Evolutionary conservation across 2,113 vertebrate genomes (phyloP).

Genomic region (Eulacestoma nigropectus): DNA sequence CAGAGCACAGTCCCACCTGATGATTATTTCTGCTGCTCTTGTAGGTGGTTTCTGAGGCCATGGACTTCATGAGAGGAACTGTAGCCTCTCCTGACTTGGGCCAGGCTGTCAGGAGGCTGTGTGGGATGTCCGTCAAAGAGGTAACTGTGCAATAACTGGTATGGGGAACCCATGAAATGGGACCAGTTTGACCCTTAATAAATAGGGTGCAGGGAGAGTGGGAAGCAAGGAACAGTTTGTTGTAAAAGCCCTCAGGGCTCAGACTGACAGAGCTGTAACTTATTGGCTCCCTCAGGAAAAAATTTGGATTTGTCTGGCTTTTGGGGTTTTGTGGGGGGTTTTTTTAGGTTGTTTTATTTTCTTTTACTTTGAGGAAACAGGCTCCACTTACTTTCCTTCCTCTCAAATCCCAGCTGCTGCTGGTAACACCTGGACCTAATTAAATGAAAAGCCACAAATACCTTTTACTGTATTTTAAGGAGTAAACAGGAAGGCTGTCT

Average conservation of each 20-base stretch:
- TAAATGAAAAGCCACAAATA: neutral
- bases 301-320: neutral
- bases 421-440: neutral
- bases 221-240: neutral
- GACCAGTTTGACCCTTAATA: neutral
- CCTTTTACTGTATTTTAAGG: neutral
- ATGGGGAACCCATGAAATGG: neutral
- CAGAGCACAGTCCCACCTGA: neutral
- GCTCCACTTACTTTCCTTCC: neutral
- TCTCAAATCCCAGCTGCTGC: neutral
- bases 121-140: neutral
- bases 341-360: neutral
- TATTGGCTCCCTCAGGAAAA: neutral
- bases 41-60: conserved; percentile 51
- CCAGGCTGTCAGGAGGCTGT: conserved; percentile 30
- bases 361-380: neutral
- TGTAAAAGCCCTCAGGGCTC: neutral
- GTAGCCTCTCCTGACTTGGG: neutral
- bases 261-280: neutral
- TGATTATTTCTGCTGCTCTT: neutral
- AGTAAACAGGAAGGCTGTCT: neutral
- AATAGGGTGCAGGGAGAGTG: neutral
- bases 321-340: neutral
- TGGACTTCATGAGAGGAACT: conserved; percentile 23
- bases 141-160: neutral